A percentile compares a stretch with the other conserved stretches of the same genome.
Conservation (phyloP, 2,797 vertebrate species). For the Cynopterus sphinx region DNA sequence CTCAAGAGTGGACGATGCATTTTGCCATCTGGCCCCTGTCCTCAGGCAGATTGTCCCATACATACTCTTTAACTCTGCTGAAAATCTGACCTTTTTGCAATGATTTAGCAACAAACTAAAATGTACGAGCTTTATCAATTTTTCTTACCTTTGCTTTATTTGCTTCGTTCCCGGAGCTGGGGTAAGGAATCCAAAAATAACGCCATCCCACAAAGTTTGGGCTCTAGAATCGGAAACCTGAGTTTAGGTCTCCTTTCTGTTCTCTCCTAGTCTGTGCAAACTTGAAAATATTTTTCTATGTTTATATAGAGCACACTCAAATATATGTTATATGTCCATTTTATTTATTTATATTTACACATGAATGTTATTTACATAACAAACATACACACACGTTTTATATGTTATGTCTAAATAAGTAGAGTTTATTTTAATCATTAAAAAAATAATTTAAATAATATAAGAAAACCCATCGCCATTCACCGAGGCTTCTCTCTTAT, state of each 20-base stretch:
- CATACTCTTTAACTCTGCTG: not conserved
- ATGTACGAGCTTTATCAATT: not conserved
- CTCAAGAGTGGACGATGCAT: not conserved
- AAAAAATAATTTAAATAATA: not conserved
- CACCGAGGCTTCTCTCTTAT: not conserved
- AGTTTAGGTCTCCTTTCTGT: not conserved
- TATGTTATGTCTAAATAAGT: not conserved
- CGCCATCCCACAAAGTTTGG: not conserved
- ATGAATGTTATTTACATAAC: no score
- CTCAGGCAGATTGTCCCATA: not conserved
- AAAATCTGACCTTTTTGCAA: not conserved
- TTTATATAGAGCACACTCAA: not conserved
- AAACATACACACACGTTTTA: not conserved
- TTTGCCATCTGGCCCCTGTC: not conserved
- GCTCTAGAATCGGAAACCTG: not conserved
- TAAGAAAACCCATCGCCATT: not conserved
- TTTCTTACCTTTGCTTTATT: not conserved
- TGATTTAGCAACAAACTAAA: not conserved
- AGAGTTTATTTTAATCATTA: not conserved
- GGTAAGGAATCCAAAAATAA: not conserved
- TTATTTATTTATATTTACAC: not conserved
- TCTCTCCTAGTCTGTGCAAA: not conserved
- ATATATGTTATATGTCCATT: not conserved
- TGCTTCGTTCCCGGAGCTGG: not conserved
- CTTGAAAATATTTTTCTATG: not conserved